Evolutionary conservation across 2,113 vertebrate species (phyloP).

Genomic region (Perca schrenkii): DNA sequence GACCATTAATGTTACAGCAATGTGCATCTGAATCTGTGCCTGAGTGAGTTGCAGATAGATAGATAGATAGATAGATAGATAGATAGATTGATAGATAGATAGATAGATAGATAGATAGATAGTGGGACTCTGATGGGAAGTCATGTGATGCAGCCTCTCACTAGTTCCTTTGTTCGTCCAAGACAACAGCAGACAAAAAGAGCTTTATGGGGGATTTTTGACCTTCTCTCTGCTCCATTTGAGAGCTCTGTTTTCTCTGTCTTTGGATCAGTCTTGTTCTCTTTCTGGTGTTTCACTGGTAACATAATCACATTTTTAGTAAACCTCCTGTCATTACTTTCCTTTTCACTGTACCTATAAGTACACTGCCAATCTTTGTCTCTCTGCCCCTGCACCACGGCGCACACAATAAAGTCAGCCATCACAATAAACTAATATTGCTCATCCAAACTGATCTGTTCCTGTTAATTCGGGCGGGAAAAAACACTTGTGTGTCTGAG

Average conservation of each 20-base stretch:
- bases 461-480: neutral
- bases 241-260: neutral
- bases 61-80: slow-evolving; percentile 1
- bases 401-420: neutral
- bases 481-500: neutral
- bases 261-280: neutral
- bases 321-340: neutral
- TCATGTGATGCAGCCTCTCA: slow-evolving; percentile 38
- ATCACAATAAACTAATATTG: neutral
- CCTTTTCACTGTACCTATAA: neutral
- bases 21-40: slow-evolving; percentile 1
- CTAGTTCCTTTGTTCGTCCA: slow-evolving; percentile 30
- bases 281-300: neutral
- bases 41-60: neutral
- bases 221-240: neutral
- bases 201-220: slow-evolving; percentile 11
- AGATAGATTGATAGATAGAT: neutral
- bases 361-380: too few relatives aligned
- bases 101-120: neutral
- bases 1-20: neutral
- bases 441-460: neutral
- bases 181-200: slow-evolving; percentile 44
- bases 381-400: neutral
- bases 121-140: neutral
- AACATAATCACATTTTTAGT: neutral